Evolutionary conservation across 2,888 invertebrate species (phyloP), one percentile per base, ranked within the genome.

Genomic region (Operophtera brumata): DNA sequence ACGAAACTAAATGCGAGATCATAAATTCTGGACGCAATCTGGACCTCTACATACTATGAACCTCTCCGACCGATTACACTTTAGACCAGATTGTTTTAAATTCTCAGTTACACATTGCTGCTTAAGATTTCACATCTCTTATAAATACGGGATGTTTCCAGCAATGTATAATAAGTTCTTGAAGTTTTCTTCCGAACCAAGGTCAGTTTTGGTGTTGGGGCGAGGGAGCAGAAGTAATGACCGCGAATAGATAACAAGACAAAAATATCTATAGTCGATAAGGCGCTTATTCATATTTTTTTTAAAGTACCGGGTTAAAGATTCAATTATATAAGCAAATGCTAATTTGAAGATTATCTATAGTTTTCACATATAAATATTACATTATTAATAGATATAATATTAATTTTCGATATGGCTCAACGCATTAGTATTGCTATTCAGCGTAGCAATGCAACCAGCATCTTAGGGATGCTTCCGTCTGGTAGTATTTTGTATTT

Each of bases 191-290:
- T 20, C 26, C 4, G 14, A 13, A 47, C 30, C 47, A 59, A 59
- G 55, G 55, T 57, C 37, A 11, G 20, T 36, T 42, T 20, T 20
- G 20, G 14, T 6, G 13, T 37, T 13, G 40, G 49, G 64, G 61
- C 59, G 54, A 43, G 48, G 39, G 54, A 57, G 53, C 62, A 64
- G 69, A 76, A 76, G 77, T 77, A 81, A 77, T 78, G 78, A 79
- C 79, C 78, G 75, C 70, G 54, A 55, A 59, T 54, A 61, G 57
- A 80, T 77, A 80, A 43, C 20, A 59, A 59, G 53, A 69, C 64
- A 62, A 62, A 70, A 72, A 70, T 70, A 72, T 69, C 59, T 58
- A 52, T 47, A 13, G 8, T 20, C 46, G 67, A 71, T 71, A 71
- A 58, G 8, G 8, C 9, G 2, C 7, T 47, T 57, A 62, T 63